Evolutionary conservation across 2,888 invertebrate genomes (phyloP).

Genomic region (Meandrusa payeni): DNA sequence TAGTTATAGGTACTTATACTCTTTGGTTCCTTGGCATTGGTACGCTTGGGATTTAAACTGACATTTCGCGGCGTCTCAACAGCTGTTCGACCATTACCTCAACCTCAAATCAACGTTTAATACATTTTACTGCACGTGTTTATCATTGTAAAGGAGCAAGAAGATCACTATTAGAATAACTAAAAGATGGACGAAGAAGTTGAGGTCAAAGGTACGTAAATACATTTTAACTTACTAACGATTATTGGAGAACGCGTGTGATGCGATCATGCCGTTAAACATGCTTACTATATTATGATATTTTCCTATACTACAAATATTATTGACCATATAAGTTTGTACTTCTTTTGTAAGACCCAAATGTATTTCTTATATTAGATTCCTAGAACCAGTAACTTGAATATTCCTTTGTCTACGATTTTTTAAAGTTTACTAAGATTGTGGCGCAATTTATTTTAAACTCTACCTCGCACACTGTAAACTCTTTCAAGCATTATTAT

Average conservation of each 20-base stretch:
- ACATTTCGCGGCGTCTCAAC: constrained; percentile 71
- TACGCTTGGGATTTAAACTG: constrained; percentile 59
- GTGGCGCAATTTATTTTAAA: constrained; percentile 4
- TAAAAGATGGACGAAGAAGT: constrained; percentile 61
- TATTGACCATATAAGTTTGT: too few relatives aligned
- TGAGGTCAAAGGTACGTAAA: constrained; percentile 53
- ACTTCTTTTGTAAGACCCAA: too few relatives aligned
- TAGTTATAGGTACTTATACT: too few relatives aligned
- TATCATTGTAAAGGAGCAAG: constrained; percentile 33
- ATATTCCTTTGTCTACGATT: neutral
- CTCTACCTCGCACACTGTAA: too few relatives aligned
- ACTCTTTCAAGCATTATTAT: too few relatives aligned
- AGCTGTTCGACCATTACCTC: constrained; percentile 63
- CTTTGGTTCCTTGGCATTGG: constrained; percentile 1
- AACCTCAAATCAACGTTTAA: constrained; percentile 49
- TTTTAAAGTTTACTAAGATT: neutral
- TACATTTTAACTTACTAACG: constrained; percentile 15
- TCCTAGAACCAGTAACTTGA: neutral
- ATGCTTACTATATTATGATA: constrained; percentile 1
- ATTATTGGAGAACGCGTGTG: constrained; percentile 19
- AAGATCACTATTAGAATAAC: constrained; percentile 28
- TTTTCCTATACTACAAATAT: too few relatives aligned
- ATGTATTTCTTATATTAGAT: too few relatives aligned
- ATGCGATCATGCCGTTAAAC: constrained; percentile 11
- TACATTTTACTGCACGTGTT: constrained; percentile 61